Base-by-base conservation (phyloP, 2,797 vertebrate species). In the Ptychadena robeensis region DNA sequence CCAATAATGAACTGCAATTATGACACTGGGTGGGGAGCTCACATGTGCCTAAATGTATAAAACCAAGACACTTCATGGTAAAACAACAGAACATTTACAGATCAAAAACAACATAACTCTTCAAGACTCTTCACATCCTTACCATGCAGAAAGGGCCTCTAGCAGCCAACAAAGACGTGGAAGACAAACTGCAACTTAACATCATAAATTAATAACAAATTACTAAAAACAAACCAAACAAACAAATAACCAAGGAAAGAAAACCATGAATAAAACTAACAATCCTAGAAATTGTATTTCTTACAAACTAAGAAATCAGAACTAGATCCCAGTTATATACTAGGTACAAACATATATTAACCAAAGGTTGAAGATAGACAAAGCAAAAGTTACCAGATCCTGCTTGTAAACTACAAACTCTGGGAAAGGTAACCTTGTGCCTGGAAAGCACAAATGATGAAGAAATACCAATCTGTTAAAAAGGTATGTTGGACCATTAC, bases 11-110 rank as follows among this genome's bases (percentile, higher is more conserved):
- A 69, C 35, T 38, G 35, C 14, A 38, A 25, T 38, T 25, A 38
- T n/a, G n/a, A 37, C 67, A 69, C 35, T n/a, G 35, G 35, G 35
- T 9, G 18, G n/a, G 1, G n/a, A 38, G 35, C 25, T 69, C 67
- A 38, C 67, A 69, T 69, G 67, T 69, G 67, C n/a, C 67, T 69
- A 69, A 69, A 69, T 40, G 2, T 69, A 68, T 8, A 68, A 9
- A 37, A 25, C 2, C 11, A 68, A 68, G 15, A 67, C 65, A 67
- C 44, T 53, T 53, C 6, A 8, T 53, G 44, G 44, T 22, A 53
- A 30, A 65, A 14, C 0, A 3, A 65, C 2, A 31, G 12, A 2
- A 65, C 30, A 8, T 14, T 15, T 14, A 31, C 11, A 32, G 3
- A 15, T 31, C n/a, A n/a, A 0, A 28, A 65, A 31, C 11, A 18